Evolutionary conservation across 2,888 invertebrate genomes (phyloP), one percentile per base, ranked within the genome.

Genomic region (Ashinkailepas kermadecensis): DNA sequence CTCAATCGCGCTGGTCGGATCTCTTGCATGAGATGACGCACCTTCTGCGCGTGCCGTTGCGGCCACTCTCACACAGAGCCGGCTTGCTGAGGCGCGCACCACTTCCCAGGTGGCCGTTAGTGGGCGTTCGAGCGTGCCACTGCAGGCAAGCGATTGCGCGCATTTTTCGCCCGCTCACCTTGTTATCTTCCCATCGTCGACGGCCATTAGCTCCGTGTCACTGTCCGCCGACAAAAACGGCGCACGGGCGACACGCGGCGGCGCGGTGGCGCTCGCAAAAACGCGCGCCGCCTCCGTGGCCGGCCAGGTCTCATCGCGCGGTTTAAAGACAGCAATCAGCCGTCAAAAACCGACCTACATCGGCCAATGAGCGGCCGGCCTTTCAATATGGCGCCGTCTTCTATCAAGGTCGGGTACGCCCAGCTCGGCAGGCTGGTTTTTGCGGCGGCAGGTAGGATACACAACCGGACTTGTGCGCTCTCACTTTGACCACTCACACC

Each of bases 391-490:
- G 12, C 54, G 11, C 78, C 21, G 78, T n/a, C 39, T n/a, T 18
- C 13, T 21, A 58, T 58, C 56, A 57, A 58, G 82, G 58, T 57
- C 80, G 81, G 67, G 80, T 80, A 82, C 92, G 70, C 80, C 8
- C 78, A 11, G 39, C 39, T 39, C 39, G 39, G 39, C 39, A 39
- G 39, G 39, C 39, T 39, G 39, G 39, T 39, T 39, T 39, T 39
- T 39, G 39, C 39, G 39, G 4, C 39, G 39, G 39, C 39, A 39
- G 39, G 39, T 39, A 39, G 39, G 39, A 39, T 39, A 39, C 39
- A 39, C 39, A 39, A 39, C 39, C 39, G 39, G 39, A 39, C 39
- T 4, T 4, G 39, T 39, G 39, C 39, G 39, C 39, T 39, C 39
- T 39, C 39, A 39, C 39, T 39, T 4, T 39, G 39, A 39, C 39